These are phyloP conservation scores for Myiothlypis chrysogaster DNA, from an alignment of 2,797 vertebrate species.

Conservation along the genomic window DNA sequence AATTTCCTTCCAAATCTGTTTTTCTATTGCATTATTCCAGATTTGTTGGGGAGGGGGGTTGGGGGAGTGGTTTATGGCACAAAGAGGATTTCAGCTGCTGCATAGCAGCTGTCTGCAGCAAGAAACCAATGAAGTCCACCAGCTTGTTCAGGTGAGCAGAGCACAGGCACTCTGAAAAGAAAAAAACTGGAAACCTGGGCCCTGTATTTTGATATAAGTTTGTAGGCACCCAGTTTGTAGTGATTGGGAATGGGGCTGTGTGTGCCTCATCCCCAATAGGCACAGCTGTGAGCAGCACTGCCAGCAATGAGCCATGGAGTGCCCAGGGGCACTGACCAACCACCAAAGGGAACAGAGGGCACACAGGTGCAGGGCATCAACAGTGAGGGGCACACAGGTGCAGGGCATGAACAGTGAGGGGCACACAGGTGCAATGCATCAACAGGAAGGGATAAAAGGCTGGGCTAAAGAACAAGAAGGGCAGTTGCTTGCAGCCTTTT, in stretches of 20 bases:
- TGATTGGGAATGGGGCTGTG: not conserved
- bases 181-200: not conserved
- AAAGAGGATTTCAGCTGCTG: not conserved
- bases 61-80: not conserved
- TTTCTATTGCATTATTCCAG: not conserved
- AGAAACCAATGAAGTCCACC: not conserved
- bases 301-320: not conserved
- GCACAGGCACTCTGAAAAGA: not conserved
- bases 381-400: not conserved
- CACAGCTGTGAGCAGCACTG: not conserved
- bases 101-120: not conserved
- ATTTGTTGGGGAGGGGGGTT: not conserved
- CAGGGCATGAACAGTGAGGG: not conserved
- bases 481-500: not conserved
- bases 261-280: not conserved
- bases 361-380: not conserved
- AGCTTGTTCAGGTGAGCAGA: not conserved
- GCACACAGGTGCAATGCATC: not conserved
- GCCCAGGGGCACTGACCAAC: not conserved
- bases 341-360: not conserved
- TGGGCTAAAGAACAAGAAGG: not conserved
- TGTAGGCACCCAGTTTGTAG: not conserved
- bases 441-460: not conserved
- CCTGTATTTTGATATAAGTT: not conserved
- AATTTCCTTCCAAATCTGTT: not conserved